Base-by-base conservation (phyloP, 2,797 vertebrate genomes). In the Coregonus sp. region DNA sequence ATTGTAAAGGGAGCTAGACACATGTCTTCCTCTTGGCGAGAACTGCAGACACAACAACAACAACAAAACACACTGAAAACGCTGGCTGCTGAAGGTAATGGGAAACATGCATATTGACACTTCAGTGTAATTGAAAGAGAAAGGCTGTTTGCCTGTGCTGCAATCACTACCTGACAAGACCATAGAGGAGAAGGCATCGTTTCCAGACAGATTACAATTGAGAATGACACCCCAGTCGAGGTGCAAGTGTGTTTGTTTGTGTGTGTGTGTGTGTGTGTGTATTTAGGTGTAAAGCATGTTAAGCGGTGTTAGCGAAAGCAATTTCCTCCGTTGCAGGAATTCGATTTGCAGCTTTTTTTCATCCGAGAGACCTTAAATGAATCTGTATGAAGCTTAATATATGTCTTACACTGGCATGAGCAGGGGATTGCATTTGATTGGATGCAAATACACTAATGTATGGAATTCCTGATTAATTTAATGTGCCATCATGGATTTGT, bases 81-180 rank as follows among this genome's bases (percentile, higher is more conserved):
- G 65, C 65, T 35, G 29, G 59, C 68, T 47, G 68, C 18, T 7
- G n/a, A 20, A 67, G 47, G 25, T 67, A 66, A 67, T 75, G 73
- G 74, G 63, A 75, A 75, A 47, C 61, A 75, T 75, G 66, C 54
- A 78, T 74, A 73, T 78, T 78, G 77, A 76, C 77, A 73, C 71
- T 73, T 74, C 61, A 68, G 77, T 56, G 70, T 70, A 84, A 84
- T 81, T 81, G 80, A 66, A 70, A 67, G 72, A 75, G n/a, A 74
- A 54, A 31, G 61, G 61, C 52, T 77, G 56, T 80, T 84, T 80
- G 72, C 56, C 0, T 54, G 52, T 31, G 52, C 56, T 75, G 78
- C 72, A 81, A 77, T 84, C 78, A 73, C 75, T 75, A 75, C 72
- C 78, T 80, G 80, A 81, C 73, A 84, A 47, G 72, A 73, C 76